Evolutionary conservation across 2,888 invertebrate genomes (phyloP).

Genomic region (Archaeoteleia sp.): DNA sequence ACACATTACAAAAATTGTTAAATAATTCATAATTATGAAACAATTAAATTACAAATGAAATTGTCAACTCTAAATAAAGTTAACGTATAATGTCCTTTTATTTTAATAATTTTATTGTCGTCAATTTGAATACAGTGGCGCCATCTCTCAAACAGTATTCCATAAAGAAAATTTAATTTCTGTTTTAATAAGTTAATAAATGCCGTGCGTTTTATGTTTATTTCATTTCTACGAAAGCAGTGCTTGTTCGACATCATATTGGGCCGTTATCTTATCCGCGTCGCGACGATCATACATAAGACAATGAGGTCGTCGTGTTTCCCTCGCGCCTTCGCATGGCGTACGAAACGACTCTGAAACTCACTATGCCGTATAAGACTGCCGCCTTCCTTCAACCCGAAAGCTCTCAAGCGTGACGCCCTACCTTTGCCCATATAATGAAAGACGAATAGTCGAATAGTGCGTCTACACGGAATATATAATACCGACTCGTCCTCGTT

Average conservation of each 20-base stretch:
- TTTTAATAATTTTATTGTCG: too few species aligned
- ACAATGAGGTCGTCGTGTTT: slow-evolving; percentile 72
- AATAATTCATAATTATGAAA: too few species aligned
- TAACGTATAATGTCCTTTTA: too few species aligned
- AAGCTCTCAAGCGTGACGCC: slow-evolving; percentile 72
- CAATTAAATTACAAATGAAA: too few species aligned
- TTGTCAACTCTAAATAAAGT: too few species aligned
- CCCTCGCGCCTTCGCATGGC: slow-evolving; percentile 67
- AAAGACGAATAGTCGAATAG: slow-evolving; percentile 58
- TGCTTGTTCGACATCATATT: slow-evolving; percentile 39
- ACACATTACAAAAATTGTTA: too few species aligned
- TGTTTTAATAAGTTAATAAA: too few species aligned
- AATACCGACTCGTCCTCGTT: slow-evolving; percentile 32
- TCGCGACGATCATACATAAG: slow-evolving; percentile 51
- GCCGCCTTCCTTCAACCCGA: slow-evolving; percentile 63
- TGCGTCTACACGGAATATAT: slow-evolving; percentile 46
- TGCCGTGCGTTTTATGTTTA: too few species aligned
- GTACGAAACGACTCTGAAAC: slow-evolving; percentile 66
- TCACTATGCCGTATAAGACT: slow-evolving; percentile 63
- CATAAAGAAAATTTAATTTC: too few species aligned
- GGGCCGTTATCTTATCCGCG: slow-evolving; percentile 60
- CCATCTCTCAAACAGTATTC: too few species aligned
- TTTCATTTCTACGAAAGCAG: slow-evolving; percentile 23
- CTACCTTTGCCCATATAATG: slow-evolving; percentile 70
- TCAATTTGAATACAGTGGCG: too few species aligned